Evolutionary conservation across 2,888 invertebrate species (phyloP).

Genomic region (Rhimphoctona megacephalus): DNA sequence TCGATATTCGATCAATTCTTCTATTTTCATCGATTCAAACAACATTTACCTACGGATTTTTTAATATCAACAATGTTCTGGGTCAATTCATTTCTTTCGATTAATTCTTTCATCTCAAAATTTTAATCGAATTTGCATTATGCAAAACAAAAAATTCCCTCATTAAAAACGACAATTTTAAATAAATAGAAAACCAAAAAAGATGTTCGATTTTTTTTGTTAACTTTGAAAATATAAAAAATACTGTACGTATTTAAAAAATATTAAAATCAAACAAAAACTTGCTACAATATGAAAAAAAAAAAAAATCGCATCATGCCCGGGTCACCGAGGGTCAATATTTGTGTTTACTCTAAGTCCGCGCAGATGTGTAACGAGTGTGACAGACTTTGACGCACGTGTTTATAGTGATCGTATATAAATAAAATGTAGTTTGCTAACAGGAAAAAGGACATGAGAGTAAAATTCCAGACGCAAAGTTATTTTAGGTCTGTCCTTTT

Average conservation of each 20-base stretch:
- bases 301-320: no score
- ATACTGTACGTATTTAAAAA: not conserved
- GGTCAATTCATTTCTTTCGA: no score
- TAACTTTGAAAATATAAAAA: not conserved
- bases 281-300: no score
- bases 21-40: no score
- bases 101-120: no score
- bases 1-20: no score
- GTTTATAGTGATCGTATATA: constrained; percentile 17
- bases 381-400: not conserved
- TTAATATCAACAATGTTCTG: no score
- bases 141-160: no score
- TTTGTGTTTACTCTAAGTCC: not conserved
- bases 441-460: not conserved
- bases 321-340: not conserved
- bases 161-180: no score
- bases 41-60: no score
- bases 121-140: no score
- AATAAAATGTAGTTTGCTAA: not conserved
- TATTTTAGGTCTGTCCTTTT: not conserved
- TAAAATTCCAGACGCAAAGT: not conserved
- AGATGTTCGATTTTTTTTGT: not conserved
- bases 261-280: not conserved
- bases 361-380: not conserved
- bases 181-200: not conserved